Conservation (phyloP, 2,888 invertebrate species). For the Drosophila greeni region DNA sequence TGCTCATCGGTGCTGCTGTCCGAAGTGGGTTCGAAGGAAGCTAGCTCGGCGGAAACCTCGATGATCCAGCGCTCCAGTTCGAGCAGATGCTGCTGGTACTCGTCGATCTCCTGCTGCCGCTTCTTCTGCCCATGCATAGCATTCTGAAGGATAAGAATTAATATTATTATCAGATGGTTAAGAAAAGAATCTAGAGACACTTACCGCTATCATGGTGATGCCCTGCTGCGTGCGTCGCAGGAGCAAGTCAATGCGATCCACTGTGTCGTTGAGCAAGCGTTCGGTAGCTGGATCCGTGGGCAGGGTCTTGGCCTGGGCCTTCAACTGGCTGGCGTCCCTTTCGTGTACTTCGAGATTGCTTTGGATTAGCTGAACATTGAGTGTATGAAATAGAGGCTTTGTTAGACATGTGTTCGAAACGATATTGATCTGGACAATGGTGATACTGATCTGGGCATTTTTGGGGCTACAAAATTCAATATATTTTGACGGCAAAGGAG, state of each 20-base stretch:
- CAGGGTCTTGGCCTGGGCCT: conserved; percentile 82
- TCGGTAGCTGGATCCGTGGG: conserved; percentile 83
- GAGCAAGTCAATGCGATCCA: conserved; percentile 83
- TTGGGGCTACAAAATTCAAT: conserved; percentile 15
- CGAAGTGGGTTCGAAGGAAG: conserved; percentile 63
- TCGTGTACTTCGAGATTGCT: conserved; percentile 85
- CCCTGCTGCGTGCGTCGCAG: conserved; percentile 86
- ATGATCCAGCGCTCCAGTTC: conserved; percentile 81
- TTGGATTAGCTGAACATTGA: conserved; percentile 82
- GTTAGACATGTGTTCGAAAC: conserved; percentile 26
- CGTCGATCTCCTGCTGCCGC: conserved; percentile 80
- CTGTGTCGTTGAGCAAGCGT: conserved; percentile 79
- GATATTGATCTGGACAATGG: neutral
- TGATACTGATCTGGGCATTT: neutral
- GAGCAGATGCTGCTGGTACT: conserved; percentile 80
- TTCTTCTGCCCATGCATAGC: conserved; percentile 81
- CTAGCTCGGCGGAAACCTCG: conserved; percentile 76
- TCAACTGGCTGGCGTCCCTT: conserved; percentile 83
- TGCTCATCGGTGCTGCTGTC: conserved; percentile 79
- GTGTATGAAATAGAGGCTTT: conserved; percentile 21
- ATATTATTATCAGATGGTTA: neutral
- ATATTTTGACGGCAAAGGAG: conserved; percentile 21
- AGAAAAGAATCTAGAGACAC: conserved; percentile 14
- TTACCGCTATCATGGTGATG: conserved; percentile 80
- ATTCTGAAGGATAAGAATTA: conserved; percentile 72